These are phyloP conservation scores for Himantopus leucocephalus DNA, from an alignment of 2,113 vertebrate genomes.

Conservation along the genomic window DNA sequence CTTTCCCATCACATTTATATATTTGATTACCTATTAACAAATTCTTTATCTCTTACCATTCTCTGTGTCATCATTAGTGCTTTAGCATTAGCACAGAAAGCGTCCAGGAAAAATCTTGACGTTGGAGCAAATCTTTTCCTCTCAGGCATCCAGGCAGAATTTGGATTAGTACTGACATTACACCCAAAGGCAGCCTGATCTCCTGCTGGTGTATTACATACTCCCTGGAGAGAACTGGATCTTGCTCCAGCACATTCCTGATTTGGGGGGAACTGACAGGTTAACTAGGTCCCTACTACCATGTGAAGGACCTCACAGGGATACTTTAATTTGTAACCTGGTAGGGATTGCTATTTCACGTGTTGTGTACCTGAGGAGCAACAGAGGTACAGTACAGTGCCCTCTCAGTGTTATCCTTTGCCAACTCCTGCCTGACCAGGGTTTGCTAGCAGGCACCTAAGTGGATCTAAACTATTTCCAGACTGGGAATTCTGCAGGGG, in stretches of 20 bases:
- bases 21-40: background rate
- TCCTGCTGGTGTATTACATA: background rate
- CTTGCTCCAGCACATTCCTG: background rate
- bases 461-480: background rate
- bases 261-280: background rate
- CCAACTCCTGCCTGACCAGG: rapidly evolving
- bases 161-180: background rate
- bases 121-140: background rate
- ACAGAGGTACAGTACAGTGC: too few relatives aligned
- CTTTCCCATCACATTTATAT: background rate
- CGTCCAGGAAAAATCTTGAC: background rate
- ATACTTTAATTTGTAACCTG: background rate
- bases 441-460: background rate
- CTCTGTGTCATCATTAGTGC: background rate
- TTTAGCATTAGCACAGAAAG: background rate
- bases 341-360: background rate
- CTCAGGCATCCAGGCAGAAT: background rate
- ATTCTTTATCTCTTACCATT: background rate
- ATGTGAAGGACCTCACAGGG: background rate
- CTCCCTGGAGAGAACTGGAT: background rate
- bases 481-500: background rate
- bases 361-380: background rate
- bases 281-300: background rate
- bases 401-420: background rate
- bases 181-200: background rate